Evolutionary conservation across 2,888 invertebrate species (phyloP).

Genomic region (Lasioglossum malachurum): DNA sequence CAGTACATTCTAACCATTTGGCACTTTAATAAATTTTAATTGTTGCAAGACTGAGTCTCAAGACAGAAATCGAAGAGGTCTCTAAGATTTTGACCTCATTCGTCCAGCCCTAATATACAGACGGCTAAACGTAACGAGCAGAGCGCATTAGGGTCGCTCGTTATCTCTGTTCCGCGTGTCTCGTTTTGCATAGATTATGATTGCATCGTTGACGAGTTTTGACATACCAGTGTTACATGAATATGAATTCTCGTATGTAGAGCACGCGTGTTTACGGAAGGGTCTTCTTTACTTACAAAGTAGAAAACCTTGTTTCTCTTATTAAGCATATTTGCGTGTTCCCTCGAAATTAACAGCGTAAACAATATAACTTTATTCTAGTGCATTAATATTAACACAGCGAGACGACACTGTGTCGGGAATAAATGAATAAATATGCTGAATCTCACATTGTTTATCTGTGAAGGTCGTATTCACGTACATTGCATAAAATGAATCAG

Average conservation of each 20-base stretch:
- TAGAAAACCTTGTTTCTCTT: background rate
- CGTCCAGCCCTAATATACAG: background rate
- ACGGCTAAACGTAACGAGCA: conserved; percentile 27
- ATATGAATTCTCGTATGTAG: conserved; percentile 3
- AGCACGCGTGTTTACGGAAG: background rate
- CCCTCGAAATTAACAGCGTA: background rate
- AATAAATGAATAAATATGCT: background rate
- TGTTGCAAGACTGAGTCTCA: background rate
- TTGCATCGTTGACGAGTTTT: conserved; percentile 25
- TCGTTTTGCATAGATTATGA: conserved; percentile 47
- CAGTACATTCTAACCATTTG: background rate
- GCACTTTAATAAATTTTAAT: background rate
- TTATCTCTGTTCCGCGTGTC: conserved; percentile 31
- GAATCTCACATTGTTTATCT: background rate
- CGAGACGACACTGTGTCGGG: background rate
- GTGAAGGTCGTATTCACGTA: background rate
- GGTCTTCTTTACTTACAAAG: background rate
- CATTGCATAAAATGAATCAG: background rate
- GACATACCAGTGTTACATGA: background rate
- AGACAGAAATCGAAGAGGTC: background rate
- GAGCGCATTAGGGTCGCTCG: conserved; percentile 29
- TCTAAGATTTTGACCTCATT: background rate
- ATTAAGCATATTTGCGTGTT: background rate
- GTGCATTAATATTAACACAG: background rate
- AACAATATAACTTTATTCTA: background rate